These are phyloP conservation scores for Holotrichia oblita DNA, from an alignment of 1,140 invertebrate species.

Conservation along the genomic window DNA sequence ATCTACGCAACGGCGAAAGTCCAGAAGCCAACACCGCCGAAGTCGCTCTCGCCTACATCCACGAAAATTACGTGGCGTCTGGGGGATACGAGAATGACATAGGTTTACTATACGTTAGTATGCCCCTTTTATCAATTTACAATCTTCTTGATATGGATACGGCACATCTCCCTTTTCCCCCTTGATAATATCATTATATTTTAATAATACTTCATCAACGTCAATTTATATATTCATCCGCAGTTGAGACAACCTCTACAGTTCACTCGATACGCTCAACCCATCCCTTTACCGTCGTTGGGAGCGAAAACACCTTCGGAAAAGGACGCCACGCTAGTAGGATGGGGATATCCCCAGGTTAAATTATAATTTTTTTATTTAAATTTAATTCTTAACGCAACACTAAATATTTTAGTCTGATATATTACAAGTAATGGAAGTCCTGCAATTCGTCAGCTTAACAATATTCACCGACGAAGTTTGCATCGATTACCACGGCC, in stretches of 20 bases:
- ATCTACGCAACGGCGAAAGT: conserved; percentile 38
- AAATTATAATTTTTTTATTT: neutral
- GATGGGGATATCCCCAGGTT: conserved; percentile 43
- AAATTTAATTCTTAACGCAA: neutral
- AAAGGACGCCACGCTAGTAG: conserved; percentile 32
- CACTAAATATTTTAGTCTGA: neutral
- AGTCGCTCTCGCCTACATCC: conserved; percentile 32
- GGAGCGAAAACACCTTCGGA: neutral
- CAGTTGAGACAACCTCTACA: conserved; percentile 37
- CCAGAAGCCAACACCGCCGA: conserved; percentile 35
- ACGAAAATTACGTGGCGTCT: conserved; percentile 39
- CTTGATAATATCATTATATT: too few species aligned
- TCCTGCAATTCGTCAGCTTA: conserved; percentile 59
- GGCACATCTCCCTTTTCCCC: too few species aligned
- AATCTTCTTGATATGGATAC: neutral
- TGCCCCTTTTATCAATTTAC: neutral
- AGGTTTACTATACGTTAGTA: conserved; percentile 39
- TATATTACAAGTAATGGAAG: conserved; percentile 54
- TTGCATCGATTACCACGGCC: conserved; percentile 55
- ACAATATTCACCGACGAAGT: conserved; percentile 58
- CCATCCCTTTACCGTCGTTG: conserved; percentile 36
- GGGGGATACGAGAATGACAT: conserved; percentile 42
- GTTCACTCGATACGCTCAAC: conserved; percentile 9
- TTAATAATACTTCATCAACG: too few species aligned
- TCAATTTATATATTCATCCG: neutral